Conservation (phyloP, 2,888 invertebrate genomes). For the Drosophila ochracea region DNA sequence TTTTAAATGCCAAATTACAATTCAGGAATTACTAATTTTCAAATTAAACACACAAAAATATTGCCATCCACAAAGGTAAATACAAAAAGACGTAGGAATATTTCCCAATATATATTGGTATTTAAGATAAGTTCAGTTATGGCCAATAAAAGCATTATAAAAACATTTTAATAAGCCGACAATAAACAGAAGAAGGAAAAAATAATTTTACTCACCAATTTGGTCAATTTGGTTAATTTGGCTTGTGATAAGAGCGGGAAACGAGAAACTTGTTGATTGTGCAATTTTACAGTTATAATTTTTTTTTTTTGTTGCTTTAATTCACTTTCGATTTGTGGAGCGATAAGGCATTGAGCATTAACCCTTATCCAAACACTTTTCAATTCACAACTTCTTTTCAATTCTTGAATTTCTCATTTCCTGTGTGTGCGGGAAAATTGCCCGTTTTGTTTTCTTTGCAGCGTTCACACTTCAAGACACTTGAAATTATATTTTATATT, state of each 20-base stretch:
- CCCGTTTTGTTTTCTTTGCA: constrained; percentile 42
- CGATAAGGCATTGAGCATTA: constrained; percentile 42
- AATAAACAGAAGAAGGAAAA: constrained; percentile 5
- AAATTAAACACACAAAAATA: background rate
- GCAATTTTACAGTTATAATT: constrained; percentile 45
- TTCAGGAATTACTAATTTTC: background rate
- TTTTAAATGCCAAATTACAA: background rate
- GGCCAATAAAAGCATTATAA: background rate
- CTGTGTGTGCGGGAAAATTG: constrained; percentile 16
- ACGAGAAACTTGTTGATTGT: constrained; percentile 40
- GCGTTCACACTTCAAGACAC: constrained; percentile 49
- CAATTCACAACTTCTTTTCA: constrained; percentile 37
- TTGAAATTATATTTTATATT: constrained; percentile 40
- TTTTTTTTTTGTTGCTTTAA: constrained; percentile 42
- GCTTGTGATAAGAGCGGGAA: constrained; percentile 40
- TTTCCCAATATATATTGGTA: background rate
- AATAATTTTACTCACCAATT: constrained; percentile 46
- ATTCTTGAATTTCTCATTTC: constrained; percentile 11
- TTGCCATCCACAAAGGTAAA: background rate
- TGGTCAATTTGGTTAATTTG: constrained; percentile 37
- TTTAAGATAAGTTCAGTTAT: background rate
- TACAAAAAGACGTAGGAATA: background rate
- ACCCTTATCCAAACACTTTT: constrained; percentile 37
- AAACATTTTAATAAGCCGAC: constrained; percentile 9
- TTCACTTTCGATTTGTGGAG: constrained; percentile 53